A percentile compares a stretch with the other conserved stretches of the same genome.
Conservation (phyloP, 2,888 invertebrate genomes). For the Ochropacha duplaris region DNA sequence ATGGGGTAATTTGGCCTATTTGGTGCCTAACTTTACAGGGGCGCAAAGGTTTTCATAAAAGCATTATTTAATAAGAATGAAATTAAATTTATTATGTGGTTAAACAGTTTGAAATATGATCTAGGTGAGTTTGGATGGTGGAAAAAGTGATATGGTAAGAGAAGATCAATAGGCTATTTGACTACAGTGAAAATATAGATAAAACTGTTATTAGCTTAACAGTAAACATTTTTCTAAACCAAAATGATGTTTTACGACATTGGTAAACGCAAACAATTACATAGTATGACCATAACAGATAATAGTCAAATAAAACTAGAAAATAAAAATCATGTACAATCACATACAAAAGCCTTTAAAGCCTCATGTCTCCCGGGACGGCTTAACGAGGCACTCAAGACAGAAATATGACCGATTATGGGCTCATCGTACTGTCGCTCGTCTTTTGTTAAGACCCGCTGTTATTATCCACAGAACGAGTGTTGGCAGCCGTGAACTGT, state of each 20-base stretch:
- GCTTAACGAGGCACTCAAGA: constrained; percentile 5
- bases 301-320: constrained; percentile 5
- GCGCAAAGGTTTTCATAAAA: neutral
- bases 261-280: constrained; percentile 6
- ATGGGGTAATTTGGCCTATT: neutral
- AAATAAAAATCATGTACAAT: constrained; percentile 25
- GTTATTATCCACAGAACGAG: constrained; percentile 9
- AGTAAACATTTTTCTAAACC: no score
- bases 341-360: constrained; percentile 36
- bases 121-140: no score
- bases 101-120: neutral
- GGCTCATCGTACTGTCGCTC: constrained; percentile 14
- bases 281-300: neutral
- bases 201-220: no score
- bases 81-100: neutral
- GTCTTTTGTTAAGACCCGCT: constrained; percentile 13
- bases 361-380: constrained; percentile 16
- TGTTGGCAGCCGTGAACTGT: constrained; percentile 2
- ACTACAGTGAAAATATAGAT: no score
- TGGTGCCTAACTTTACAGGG: neutral
- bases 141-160: no score
- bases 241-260: no score
- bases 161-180: no score
- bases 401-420: constrained; percentile 19
- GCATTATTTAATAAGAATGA: neutral